Evolutionary conservation across 1,140 invertebrate genomes (phyloP).

Genomic region (Leptinotarsa undecemlineata): DNA sequence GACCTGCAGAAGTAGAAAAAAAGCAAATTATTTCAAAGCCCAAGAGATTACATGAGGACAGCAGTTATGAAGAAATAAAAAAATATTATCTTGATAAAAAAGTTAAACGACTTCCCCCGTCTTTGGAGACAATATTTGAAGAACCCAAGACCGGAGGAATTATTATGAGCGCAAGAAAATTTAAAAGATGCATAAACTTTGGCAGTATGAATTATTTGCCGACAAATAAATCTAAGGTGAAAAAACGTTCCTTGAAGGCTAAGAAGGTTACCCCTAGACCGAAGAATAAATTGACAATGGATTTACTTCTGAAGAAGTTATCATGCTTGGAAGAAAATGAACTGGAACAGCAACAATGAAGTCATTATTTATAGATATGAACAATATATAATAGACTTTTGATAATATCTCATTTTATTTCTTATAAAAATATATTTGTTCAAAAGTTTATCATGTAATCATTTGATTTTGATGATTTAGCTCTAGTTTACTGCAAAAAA

Average conservation of each 20-base stretch:
- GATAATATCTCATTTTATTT: no score
- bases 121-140: conserved; percentile 35
- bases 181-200: conserved; percentile 28
- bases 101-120: conserved; percentile 27
- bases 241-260: conserved; percentile 28
- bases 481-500: no score
- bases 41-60: conserved; percentile 16
- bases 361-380: no score
- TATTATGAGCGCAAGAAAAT: conserved; percentile 31
- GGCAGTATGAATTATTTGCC: not conserved
- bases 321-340: conserved; percentile 15
- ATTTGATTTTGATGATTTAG: no score
- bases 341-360: not conserved
- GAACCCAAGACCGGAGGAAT: conserved; percentile 17
- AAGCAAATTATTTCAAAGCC: conserved; percentile 24
- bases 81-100: conserved; percentile 35
- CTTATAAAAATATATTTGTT: no score
- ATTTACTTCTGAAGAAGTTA: conserved; percentile 14
- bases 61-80: conserved; percentile 21
- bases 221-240: conserved; percentile 28
- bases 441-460: no score
- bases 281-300: conserved; percentile 17
- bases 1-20: conserved; percentile 10
- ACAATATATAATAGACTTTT: no score
- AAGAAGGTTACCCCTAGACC: conserved; percentile 8